Conservation (phyloP, 2,888 invertebrate species). For the Drosophila merina region DNA sequence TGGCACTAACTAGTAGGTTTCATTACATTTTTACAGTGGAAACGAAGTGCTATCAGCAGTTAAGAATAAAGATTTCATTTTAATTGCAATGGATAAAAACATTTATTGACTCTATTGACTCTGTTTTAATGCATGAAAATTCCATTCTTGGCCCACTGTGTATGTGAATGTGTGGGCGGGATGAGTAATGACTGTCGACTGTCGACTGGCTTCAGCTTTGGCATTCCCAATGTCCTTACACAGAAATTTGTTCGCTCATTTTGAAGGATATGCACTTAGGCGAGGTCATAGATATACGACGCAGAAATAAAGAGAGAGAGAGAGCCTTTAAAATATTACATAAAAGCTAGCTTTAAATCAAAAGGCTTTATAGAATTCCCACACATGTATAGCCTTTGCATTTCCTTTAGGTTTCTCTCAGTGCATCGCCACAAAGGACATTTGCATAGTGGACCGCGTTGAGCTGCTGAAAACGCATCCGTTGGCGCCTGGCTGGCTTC, state of each 20-base stretch:
- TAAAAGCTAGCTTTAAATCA: conserved; percentile 58
- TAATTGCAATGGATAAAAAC: not conserved
- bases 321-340: conserved; percentile 22
- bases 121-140: not conserved
- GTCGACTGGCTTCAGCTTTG: conserved; percentile 45
- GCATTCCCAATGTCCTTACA: conserved; percentile 63
- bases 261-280: conserved; percentile 74
- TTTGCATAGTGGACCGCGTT: conserved; percentile 38
- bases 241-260: conserved; percentile 38
- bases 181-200: conserved; percentile 73
- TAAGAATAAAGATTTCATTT: not conserved
- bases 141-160: conserved; percentile 48
- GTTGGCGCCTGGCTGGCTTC: conserved; percentile 48
- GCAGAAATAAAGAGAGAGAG: conserved; percentile 8
- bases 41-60: not conserved
- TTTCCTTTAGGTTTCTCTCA: not conserved
- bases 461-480: conserved; percentile 57
- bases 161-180: conserved; percentile 24
- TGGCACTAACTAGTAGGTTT: not conserved
- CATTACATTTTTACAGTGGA: not conserved
- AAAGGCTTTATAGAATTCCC: conserved; percentile 13
- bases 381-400: too few relatives aligned
- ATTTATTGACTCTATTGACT: not conserved
- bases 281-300: conserved; percentile 67
- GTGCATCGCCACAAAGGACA: conserved; percentile 12